phyloP scores from a whole-genome alignment of 2,797 vertebrate species.

The Hydrophis major region DNA sequence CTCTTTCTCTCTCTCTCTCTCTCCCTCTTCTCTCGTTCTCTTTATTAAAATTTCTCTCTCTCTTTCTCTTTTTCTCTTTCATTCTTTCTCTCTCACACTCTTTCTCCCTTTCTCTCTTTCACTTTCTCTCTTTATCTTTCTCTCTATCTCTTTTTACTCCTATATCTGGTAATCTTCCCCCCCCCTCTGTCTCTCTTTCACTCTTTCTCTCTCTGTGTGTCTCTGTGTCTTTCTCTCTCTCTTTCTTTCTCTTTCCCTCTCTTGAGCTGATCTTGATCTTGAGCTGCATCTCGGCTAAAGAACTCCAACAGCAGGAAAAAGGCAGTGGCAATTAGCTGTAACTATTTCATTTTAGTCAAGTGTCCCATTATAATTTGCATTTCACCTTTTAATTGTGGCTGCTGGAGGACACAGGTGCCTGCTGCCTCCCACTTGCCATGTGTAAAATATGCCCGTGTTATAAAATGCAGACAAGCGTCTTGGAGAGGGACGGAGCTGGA shows the following conservation, averaged over 20 bases:
- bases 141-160: neutral
- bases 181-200: neutral
- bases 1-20: neutral
- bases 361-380: constrained; percentile 59
- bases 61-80: no score
- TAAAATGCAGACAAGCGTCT: constrained; percentile 57
- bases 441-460: constrained; percentile 60
- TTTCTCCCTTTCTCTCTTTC: neutral
- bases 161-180: neutral
- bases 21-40: accelerated
- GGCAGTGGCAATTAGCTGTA: constrained; percentile 36
- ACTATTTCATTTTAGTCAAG: constrained; percentile 63
- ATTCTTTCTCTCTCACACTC: accelerated
- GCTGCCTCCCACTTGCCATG: constrained; percentile 42
- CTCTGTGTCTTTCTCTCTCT: neutral
- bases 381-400: constrained; percentile 55
- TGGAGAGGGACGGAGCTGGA: constrained; percentile 51
- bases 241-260: neutral
- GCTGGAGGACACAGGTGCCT: constrained; percentile 27
- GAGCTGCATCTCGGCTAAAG: neutral
- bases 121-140: no score
- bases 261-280: neutral
- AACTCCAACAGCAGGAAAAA: constrained; percentile 3
- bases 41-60: no score
- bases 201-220: no score